Evolutionary conservation across 2,113 vertebrate species (phyloP).

Genomic region (Dromiciops gliroides): DNA sequence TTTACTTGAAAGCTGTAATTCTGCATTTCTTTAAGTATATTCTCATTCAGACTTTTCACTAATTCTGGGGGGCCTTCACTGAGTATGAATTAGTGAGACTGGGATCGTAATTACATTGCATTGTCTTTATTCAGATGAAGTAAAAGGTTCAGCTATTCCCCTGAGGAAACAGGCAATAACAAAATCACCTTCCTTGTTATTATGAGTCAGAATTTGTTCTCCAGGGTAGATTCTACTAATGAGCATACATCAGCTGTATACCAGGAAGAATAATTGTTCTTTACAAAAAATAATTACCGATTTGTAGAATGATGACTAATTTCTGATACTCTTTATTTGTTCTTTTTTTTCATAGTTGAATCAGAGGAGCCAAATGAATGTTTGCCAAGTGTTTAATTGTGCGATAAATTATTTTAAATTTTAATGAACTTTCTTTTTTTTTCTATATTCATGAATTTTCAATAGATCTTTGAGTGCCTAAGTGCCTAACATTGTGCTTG

Average conservation of each 20-base stretch:
- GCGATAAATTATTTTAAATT: constrained; percentile 53
- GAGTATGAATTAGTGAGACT: constrained; percentile 54
- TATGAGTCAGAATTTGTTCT: constrained; percentile 57
- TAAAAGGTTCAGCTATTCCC: constrained; percentile 58
- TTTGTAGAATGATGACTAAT: constrained; percentile 60
- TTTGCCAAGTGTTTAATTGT: constrained; percentile 36
- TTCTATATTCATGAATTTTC: constrained; percentile 38
- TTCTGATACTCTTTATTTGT: constrained; percentile 52
- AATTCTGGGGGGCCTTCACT: constrained; percentile 34
- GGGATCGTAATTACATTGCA: constrained; percentile 62
- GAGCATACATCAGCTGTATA: constrained; percentile 73
- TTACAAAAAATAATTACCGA: constrained; percentile 68
- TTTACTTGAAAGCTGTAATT: constrained; percentile 50
- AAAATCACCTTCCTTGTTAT: constrained; percentile 72
- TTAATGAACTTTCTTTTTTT: constrained; percentile 2
- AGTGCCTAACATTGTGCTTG: not conserved
- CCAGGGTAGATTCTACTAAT: constrained; percentile 70
- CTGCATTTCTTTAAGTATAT: constrained; percentile 43
- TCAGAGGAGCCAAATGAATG: not conserved
- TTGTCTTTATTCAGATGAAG: constrained; percentile 69
- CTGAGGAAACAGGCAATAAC: constrained; percentile 65
- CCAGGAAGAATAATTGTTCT: constrained; percentile 70
- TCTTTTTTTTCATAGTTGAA: constrained; percentile 37
- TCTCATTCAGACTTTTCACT: constrained; percentile 60
- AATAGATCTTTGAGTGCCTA: not conserved